Base-by-base conservation (phyloP, 2,113 vertebrate genomes). In the Petrocephalus microphthalmus region DNA sequence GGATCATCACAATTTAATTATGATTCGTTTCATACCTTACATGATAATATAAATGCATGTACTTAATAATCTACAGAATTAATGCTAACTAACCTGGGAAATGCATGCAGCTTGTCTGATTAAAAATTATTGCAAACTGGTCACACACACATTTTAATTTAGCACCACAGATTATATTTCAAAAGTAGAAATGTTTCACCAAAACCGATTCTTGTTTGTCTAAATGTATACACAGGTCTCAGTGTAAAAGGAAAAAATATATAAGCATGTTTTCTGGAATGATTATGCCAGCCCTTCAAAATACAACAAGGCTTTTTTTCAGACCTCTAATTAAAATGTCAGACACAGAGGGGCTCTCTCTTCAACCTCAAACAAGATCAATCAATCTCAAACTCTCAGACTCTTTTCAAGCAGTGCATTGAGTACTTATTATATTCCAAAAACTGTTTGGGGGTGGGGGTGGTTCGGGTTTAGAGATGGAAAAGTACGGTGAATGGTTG, bases 271-370 rank as follows among this genome's bases (percentile, higher is more conserved):
- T 11, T 64, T 84, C 45, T 53, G 22, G 78, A 45, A 52, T 87
- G 56, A 87, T 87, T 87, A 84, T 89, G 25, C 45, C 29, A 60
- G 25, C 33, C 45, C 47, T 83, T 87, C 78, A 87, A 56, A 67
- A n/a, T 84, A 64, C 60, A 83, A 19, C 45, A 87, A 84, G 56
- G 33, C 37, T 89, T 89, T 90, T 90, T 90, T 90, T 60, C 53
- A 86, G 45, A 84, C 88, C 86, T 51, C 89, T 89, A 88, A 87
- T 90, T 91, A 90, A 91, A 91, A 89, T 91, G 89, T 90, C 89
- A 89, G 89, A 86, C 88, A 84, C 83, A 90, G 83, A 87, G 19
- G 87, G 78, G 25, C 64, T 45, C 7, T 49, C 52, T 56, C 74
- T 51, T 83, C 87, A 82, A 37, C 82, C 87, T 85, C 49, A 86